Percentiles rank a stretch among this genome's conserved stretches.
These are phyloP conservation scores for Athrips mouffetella DNA, from an alignment of 2,888 invertebrate species.

Conservation along the genomic window DNA sequence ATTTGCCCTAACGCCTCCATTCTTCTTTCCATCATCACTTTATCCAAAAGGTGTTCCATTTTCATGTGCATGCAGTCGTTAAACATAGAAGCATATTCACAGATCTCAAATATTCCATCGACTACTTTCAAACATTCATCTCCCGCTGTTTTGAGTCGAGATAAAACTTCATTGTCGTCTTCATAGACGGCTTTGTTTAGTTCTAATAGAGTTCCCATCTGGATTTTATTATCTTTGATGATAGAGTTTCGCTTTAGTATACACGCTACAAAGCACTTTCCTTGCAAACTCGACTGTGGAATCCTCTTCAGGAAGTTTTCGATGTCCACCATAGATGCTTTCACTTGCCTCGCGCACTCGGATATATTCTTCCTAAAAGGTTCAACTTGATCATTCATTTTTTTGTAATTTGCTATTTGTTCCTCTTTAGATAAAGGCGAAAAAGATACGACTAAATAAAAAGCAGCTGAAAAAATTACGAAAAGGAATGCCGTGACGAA, in stretches of 20 bases:
- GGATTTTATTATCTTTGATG: conserved; percentile 58
- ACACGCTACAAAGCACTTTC: conserved; percentile 70
- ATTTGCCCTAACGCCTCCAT: conserved; percentile 67
- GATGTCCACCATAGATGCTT: conserved; percentile 55
- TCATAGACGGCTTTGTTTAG: conserved; percentile 57
- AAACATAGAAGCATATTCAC: conserved; percentile 65
- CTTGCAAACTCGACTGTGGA: conserved; percentile 54
- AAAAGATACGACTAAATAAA: conserved; percentile 47
- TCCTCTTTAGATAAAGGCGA: conserved; percentile 58
- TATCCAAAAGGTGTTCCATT: conserved; percentile 68
- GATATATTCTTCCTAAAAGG: conserved; percentile 64
- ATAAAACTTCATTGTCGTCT: conserved; percentile 60
- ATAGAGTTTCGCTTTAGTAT: conserved; percentile 60
- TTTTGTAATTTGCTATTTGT: conserved; percentile 48
- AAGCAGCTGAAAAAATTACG: conserved; percentile 35
- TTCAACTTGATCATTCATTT: conserved; percentile 54
- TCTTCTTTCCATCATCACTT: conserved; percentile 60
- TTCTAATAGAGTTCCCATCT: conserved; percentile 46
- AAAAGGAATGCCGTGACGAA: conserved; percentile 32
- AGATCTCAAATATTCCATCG: conserved; percentile 61
- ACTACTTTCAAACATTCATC: conserved; percentile 47
- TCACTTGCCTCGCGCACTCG: conserved; percentile 64
- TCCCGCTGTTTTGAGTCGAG: conserved; percentile 49
- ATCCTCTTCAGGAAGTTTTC: conserved; percentile 62
- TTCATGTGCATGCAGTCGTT: conserved; percentile 73